Conservation (phyloP, 2,888 invertebrate species). For the Agrotis exclamationis region DNA sequence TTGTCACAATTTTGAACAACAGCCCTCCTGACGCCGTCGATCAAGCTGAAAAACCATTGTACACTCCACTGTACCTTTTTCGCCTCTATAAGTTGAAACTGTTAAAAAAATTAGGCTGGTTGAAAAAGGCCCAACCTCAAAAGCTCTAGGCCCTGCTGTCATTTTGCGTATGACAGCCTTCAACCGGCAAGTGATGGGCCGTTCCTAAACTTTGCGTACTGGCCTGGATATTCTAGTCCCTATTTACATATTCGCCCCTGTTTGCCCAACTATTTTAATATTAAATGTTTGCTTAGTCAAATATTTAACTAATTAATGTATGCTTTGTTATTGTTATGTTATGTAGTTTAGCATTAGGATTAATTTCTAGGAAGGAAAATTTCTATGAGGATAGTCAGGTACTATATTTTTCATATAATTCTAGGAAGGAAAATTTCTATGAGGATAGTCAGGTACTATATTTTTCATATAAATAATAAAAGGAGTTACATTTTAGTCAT, state of each 20-base stretch:
- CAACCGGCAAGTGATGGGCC: constrained; percentile 2
- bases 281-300: constrained; percentile 16
- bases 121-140: background rate
- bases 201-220: constrained; percentile 13
- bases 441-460: too few species aligned
- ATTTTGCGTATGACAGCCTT: constrained; percentile 10
- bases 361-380: background rate
- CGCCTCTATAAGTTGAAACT: too few species aligned
- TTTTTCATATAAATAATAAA: too few species aligned
- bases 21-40: too few species aligned
- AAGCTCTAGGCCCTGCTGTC: background rate
- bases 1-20: too few species aligned
- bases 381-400: background rate
- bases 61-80: too few species aligned
- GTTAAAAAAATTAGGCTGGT: background rate
- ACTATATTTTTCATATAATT: background rate
- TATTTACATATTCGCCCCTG: constrained; percentile 28
- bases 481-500: too few species aligned
- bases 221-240: constrained; percentile 5
- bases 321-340: background rate
- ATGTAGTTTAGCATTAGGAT: background rate
- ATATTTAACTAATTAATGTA: constrained; percentile 17
- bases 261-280: constrained; percentile 41
- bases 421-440: background rate
- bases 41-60: too few species aligned